These are phyloP conservation scores for Cydia amplana DNA, from an alignment of 1,140 invertebrate genomes.

Conservation along the genomic window DNA sequence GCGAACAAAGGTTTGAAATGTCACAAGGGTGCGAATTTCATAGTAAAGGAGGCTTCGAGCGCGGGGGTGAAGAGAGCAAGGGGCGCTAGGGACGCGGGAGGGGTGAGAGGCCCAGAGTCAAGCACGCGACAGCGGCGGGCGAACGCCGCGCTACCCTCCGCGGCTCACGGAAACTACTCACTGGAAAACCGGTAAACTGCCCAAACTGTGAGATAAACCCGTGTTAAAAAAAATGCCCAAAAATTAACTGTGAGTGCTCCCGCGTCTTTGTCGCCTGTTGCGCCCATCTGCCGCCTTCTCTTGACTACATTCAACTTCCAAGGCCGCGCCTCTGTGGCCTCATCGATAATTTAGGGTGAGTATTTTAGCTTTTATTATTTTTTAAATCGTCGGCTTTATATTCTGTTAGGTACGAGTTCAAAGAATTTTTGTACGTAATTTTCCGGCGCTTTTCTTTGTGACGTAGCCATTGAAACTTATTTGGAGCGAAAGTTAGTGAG, in stretches of 20 bases:
- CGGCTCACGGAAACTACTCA: conserved; percentile 1
- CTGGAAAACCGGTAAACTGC: conserved; percentile 35
- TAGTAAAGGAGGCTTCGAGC: conserved; percentile 67
- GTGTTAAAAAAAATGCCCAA: conserved; percentile 58
- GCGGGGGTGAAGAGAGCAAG: conserved; percentile 46
- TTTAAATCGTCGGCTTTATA: neutral
- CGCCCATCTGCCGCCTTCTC: conserved; percentile 40
- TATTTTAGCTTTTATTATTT: conserved; percentile 54
- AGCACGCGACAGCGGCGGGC: conserved; percentile 62
- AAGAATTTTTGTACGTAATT: neutral
- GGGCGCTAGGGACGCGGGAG: conserved; percentile 44
- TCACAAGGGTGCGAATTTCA: conserved; percentile 70
- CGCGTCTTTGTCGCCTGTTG: conserved; percentile 48
- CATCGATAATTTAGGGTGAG: conserved; percentile 56
- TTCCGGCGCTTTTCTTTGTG: neutral
- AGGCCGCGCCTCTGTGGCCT: conserved; percentile 50
- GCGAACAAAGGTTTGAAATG: conserved; percentile 72
- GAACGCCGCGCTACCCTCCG: conserved; percentile 55
- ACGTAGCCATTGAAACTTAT: neutral
- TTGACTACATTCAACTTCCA: conserved; percentile 10
- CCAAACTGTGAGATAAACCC: conserved; percentile 45
- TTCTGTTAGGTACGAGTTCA: neutral
- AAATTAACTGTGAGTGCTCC: conserved; percentile 47
- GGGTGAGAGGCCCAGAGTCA: conserved; percentile 51
- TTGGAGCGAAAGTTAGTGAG: neutral